These are phyloP conservation scores for Mylabris sibirica DNA, from an alignment of 2,888 invertebrate genomes.

Conservation along the genomic window DNA sequence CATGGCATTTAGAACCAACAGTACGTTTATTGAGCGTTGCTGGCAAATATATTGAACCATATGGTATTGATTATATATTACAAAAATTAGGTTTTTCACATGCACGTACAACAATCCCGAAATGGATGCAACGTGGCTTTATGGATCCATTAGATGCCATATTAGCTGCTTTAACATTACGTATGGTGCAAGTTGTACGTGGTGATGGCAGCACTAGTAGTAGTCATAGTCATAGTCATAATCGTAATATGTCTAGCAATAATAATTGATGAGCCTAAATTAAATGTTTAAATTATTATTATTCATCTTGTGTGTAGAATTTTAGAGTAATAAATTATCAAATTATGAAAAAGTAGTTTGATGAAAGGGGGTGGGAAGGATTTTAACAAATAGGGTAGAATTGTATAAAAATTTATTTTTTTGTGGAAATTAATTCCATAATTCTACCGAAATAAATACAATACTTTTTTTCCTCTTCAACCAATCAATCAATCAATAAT, in stretches of 20 bases:
- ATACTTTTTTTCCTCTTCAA: background rate
- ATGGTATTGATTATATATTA: slow-evolving; percentile 97
- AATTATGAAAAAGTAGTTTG: too few species aligned
- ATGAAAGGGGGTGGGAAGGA: too few species aligned
- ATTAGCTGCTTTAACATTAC: slow-evolving; percentile 78
- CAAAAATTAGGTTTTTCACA: slow-evolving; percentile 98
- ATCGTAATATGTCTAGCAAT: slow-evolving; percentile 39
- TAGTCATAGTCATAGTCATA: background rate
- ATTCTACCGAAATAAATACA: slow-evolving; percentile 16
- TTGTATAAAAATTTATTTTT: slow-evolving; percentile 2
- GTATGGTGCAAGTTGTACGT: slow-evolving; percentile 67
- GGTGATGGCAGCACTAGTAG: slow-evolving; percentile 50
- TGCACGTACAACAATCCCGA: slow-evolving; percentile 97
- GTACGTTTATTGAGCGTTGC: slow-evolving; percentile 69
- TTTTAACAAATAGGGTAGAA: background rate
- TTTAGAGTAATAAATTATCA: slow-evolving; percentile 15
- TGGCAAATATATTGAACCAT: slow-evolving; percentile 96
- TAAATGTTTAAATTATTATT: slow-evolving; percentile 21
- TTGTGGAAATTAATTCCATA: background rate
- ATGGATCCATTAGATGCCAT: slow-evolving; percentile 97
- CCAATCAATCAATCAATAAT: background rate
- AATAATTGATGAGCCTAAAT: slow-evolving; percentile 41
- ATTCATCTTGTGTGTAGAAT: slow-evolving; percentile 16
- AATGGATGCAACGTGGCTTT: slow-evolving; percentile 98
- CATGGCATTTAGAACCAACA: slow-evolving; percentile 96